A percentile compares a stretch with the other conserved stretches of the same genome.
phyloP scores from a whole-genome alignment of 2,888 invertebrate species.

The Harpagoxenus sublaevis region DNA sequence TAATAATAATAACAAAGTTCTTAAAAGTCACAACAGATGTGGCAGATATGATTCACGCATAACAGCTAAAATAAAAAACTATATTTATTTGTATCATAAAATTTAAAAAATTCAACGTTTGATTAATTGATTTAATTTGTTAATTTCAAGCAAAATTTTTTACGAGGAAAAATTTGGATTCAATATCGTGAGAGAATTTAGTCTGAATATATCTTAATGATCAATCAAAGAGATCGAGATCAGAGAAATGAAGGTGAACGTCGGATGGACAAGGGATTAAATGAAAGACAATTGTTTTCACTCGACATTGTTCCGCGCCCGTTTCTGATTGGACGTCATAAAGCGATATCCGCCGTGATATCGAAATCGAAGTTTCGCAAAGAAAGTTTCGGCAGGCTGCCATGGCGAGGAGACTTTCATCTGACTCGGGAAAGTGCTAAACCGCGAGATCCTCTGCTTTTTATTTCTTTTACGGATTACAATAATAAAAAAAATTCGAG shows the following conservation, averaged over 20 bases:
- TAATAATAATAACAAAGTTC: background rate
- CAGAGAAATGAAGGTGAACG: constrained; percentile 1
- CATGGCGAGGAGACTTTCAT: constrained; percentile 47
- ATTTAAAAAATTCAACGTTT: background rate
- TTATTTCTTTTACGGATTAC: constrained; percentile 8
- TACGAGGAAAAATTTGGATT: background rate
- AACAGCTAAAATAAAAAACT: background rate
- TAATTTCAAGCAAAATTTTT: background rate
- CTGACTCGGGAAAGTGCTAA: constrained; percentile 46
- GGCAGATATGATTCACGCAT: background rate
- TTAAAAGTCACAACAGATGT: background rate
- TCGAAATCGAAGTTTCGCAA: constrained; percentile 44
- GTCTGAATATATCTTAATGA: background rate
- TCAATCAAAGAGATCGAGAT: constrained; percentile 24
- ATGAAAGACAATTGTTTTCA: constrained; percentile 37
- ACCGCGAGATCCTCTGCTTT: constrained; percentile 38
- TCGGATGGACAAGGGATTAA: background rate
- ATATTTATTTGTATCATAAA: background rate
- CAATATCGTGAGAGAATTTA: background rate
- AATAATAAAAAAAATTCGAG: constrained; percentile 35
- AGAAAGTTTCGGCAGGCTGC: constrained; percentile 51
- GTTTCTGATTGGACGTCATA: constrained; percentile 19
- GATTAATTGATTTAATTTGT: background rate
- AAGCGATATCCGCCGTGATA: constrained; percentile 13
- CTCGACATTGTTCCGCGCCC: constrained; percentile 13